Evolutionary conservation across 2,797 vertebrate genomes (phyloP), one percentile per base, ranked within the genome.

Genomic region (Clarias platycephalus): DNA sequence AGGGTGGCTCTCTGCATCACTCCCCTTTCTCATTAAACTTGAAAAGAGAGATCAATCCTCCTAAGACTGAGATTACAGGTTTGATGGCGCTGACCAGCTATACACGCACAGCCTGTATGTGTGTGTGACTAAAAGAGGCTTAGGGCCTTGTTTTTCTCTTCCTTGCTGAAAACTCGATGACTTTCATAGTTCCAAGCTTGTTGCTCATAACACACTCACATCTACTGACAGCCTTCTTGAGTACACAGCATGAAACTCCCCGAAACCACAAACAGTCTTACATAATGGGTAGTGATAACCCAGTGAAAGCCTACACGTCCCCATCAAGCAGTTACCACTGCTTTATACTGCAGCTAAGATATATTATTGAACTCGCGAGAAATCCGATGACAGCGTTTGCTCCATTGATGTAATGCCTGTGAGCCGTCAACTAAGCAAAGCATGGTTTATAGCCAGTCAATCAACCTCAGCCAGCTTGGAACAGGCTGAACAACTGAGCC

Each of bases 11-110:
- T 93, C 93, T 78, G 44, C 87, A 92, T 91, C 81, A 90, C 92
- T 93, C 94, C 95, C 95, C 96, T 96, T 97, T 96, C 96, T 97
- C 94, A 95, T 97, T 97, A 97, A 97, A 94, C 94, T 94, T 96
- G 96, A 97, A 96, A 95, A 96, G 94, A 93, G 93, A 95, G 95
- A 97, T 97, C 96, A 96, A 96, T 96, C 93, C 92, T 89, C 88
- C 83, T 94, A 93, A 93, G 92, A 91, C 93, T 91, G 91, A 96
- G 95, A 96, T 96, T 95, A 94, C 92, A 92, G 87, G 86, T 88
- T 87, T 83, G 91, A 92, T 92, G 91, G 93, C 90, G 90, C 86
- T 81, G 86, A 89, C 89, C 90, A 91, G 88, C 37, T 49, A 60
- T 67, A 78, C 40, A 53, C 15, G 15, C 64, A 79, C 2, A 58